Evolutionary conservation across 1,140 invertebrate species (phyloP).

Genomic region (Nasonia longicornis): DNA sequence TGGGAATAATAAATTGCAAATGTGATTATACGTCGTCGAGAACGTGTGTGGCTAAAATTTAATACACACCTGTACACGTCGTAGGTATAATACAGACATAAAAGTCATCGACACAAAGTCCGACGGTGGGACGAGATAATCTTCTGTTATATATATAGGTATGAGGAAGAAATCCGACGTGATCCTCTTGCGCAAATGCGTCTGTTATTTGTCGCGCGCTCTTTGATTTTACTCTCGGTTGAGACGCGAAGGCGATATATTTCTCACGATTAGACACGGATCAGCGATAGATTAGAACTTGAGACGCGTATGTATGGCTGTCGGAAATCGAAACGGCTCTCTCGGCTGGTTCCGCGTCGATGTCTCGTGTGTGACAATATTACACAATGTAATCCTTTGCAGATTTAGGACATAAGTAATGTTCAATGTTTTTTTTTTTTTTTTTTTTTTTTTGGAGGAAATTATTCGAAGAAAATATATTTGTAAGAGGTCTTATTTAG

Average conservation of each 20-base stretch:
- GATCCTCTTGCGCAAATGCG: constrained; percentile 57
- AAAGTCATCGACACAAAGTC: neutral
- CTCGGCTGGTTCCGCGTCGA: neutral
- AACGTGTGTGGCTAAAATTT: neutral
- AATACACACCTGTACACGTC: neutral
- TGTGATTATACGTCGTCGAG: neutral
- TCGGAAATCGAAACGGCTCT: neutral
- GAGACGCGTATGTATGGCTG: neutral
- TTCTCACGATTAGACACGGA: constrained; percentile 29
- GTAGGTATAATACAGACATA: neutral
- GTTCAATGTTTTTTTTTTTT: too few species aligned
- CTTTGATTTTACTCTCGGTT: constrained; percentile 10
- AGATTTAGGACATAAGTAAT: too few species aligned
- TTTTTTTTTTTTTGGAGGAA: too few species aligned
- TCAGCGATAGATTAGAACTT: constrained; percentile 14
- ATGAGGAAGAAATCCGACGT: constrained; percentile 52
- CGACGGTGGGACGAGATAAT: constrained; percentile 52
- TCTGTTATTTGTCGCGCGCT: constrained; percentile 54
- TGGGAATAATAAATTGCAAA: neutral
- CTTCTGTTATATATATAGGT: constrained; percentile 28
- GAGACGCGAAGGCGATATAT: neutral
- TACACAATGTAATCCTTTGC: neutral
- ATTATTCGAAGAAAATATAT: too few species aligned
- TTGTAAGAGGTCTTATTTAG: too few species aligned
- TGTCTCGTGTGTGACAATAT: constrained; percentile 1